These are phyloP conservation scores for Trimorus sp. DNA, from an alignment of 2,888 invertebrate genomes.

Conservation along the genomic window DNA sequence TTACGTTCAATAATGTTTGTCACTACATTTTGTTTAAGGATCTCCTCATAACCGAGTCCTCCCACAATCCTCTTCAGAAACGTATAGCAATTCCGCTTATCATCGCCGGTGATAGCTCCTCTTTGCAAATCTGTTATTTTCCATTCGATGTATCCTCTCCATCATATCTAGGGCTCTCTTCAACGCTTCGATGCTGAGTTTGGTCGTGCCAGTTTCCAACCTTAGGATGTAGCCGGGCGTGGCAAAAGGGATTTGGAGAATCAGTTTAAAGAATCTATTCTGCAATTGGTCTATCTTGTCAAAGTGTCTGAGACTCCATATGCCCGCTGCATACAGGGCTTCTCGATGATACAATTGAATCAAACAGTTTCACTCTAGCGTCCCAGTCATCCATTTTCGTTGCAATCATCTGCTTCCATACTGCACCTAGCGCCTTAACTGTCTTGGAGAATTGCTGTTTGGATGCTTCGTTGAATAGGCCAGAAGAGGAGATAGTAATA, in stretches of 20 bases:
- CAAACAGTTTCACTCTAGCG: constrained; percentile 3
- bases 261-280: constrained; percentile 1
- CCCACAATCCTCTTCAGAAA: background rate
- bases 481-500: constrained; percentile 1
- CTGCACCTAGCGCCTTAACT: background rate
- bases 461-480: background rate
- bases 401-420: background rate
- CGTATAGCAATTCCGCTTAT: background rate
- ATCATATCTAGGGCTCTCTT: background rate
- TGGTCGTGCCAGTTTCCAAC: constrained; percentile 17
- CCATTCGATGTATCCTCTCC: background rate
- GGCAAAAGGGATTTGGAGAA: constrained; percentile 11
- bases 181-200: constrained; percentile 16
- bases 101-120: background rate
- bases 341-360: background rate
- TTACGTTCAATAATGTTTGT: constrained; percentile 2
- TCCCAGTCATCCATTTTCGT: constrained; percentile 9
- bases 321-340: background rate
- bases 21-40: background rate
- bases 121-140: constrained; percentile 1
- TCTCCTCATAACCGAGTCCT: constrained; percentile 1
- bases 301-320: constrained; percentile 15
- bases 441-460: background rate
- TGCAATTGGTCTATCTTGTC: constrained; percentile 8
- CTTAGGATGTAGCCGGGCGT: constrained; percentile 35